Base-by-base conservation (phyloP, 2,888 invertebrate genomes). In the Amiota mariae region DNA sequence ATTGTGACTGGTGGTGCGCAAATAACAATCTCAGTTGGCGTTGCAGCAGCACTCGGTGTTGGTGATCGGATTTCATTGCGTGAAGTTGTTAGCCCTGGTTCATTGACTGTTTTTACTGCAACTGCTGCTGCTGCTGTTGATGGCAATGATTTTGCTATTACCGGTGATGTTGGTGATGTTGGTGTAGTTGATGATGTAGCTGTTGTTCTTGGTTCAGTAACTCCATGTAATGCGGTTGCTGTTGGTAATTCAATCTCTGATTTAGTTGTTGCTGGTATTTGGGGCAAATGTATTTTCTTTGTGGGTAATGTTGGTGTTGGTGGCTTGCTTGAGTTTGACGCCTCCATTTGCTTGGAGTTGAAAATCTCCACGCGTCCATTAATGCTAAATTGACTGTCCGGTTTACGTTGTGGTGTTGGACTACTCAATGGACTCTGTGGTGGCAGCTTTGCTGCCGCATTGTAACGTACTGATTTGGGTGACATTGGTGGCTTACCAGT, bases 111-210 rank as follows among this genome's bases (percentile, higher is more conserved):
- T n/a, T n/a, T n/a, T n/a, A n/a, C n/a, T n/a, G n/a, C n/a, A n/a
- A n/a, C n/a, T n/a, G n/a, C n/a, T 36, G 46, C 73, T 74, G 74
- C 63, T 18, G 24, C 56, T 11, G 51, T n/a, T 2, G 13, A 2
- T 72, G 79, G 73, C 76, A 77, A 78, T 81, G 95, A 95, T 90
- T 95, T 95, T 57, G 70, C 36, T 61, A 72, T 56, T 56, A 49
- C 54, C 12, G 70, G 18, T 15, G 66, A 18, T 49, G 47, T 24
- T 74, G 73, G 73, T 75, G n/a, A n/a, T n/a, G n/a, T n/a, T n/a
- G n/a, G n/a, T n/a, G n/a, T n/a, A n/a, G n/a, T n/a, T n/a, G n/a
- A n/a, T n/a, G n/a, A n/a, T n/a, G 74, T 75, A 70, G 68, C 70
- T 51, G 64, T 71, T 71, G 72, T 49, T 74, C 75, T 64, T 68